Conservation (phyloP, 2,113 vertebrate species). For the Lamprologus speciosus region DNA sequence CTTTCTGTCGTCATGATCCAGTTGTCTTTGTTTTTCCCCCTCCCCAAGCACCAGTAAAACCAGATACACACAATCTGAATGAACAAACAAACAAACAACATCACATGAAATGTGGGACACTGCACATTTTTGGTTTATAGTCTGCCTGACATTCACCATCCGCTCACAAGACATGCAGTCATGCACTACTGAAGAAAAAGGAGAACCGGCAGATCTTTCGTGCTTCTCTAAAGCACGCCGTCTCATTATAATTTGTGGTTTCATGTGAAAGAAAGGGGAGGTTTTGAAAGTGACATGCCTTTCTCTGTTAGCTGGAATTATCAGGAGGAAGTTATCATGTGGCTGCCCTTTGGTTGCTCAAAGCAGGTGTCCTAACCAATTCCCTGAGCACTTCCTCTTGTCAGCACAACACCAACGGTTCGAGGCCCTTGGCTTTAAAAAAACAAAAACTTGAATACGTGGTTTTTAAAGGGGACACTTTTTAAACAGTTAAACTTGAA, state of each 20-base stretch:
- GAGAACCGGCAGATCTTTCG: conserved; percentile 22
- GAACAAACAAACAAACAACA: neutral
- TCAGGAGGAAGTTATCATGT: conserved; percentile 49
- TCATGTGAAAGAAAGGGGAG: conserved; percentile 38
- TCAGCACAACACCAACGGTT: conserved; percentile 42
- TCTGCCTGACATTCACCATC: conserved; percentile 25
- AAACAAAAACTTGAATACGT: neutral
- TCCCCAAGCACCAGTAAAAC: conserved; percentile 58
- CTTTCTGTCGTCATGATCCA: conserved; percentile 88
- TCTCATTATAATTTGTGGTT: conserved; percentile 30
- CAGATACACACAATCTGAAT: conserved; percentile 61
- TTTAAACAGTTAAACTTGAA: neutral
- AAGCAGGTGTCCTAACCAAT: conserved; percentile 64
- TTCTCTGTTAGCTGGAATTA: conserved; percentile 21
- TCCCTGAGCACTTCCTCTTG: conserved; percentile 59
- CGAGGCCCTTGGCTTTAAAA: neutral
- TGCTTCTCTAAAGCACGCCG: conserved; percentile 31
- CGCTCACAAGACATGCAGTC: conserved; percentile 50
- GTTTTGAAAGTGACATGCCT: conserved; percentile 33
- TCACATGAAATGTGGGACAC: conserved; percentile 25
- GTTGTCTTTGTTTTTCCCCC: conserved; percentile 61
- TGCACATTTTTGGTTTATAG: neutral
- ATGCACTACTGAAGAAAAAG: conserved; percentile 35
- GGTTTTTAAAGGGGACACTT: neutral
- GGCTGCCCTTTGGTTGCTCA: conserved; percentile 52